Evolutionary conservation across 1,140 invertebrate species (phyloP).

Genomic region (Conus betulinus): DNA sequence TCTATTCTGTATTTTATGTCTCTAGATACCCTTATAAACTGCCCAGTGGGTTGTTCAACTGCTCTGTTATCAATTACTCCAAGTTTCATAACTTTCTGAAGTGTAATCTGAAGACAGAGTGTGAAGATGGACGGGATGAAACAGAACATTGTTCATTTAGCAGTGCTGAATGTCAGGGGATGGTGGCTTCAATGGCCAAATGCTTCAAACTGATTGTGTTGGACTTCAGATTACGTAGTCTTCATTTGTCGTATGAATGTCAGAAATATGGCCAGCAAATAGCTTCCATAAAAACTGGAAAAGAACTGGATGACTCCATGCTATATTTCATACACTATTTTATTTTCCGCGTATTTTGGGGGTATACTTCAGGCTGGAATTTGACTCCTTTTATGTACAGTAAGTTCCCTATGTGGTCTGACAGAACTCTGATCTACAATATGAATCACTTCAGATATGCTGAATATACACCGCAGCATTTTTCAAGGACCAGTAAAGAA

Average conservation of each 20-base stretch:
- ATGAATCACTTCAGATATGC: too few relatives aligned
- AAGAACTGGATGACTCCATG: background rate
- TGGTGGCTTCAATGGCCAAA: background rate
- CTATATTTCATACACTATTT: background rate
- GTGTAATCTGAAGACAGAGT: constrained; percentile 20
- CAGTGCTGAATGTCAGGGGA: background rate
- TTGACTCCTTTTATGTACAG: too few relatives aligned
- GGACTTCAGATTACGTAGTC: background rate
- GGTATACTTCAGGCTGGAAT: too few relatives aligned
- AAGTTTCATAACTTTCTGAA: background rate
- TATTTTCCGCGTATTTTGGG: background rate
- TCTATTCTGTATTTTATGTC: background rate
- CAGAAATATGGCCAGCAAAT: background rate
- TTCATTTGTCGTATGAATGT: too few relatives aligned
- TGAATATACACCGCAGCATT: too few relatives aligned
- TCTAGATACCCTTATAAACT: background rate
- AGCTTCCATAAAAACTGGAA: background rate
- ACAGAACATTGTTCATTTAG: constrained; percentile 16
- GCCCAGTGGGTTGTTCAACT: background rate
- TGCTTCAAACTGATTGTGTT: background rate
- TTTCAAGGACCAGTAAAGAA: too few relatives aligned
- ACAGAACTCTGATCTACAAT: too few relatives aligned
- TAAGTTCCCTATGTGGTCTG: too few relatives aligned
- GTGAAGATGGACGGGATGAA: constrained; percentile 7
- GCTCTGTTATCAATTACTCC: background rate